These are phyloP conservation scores for Polypterus bichir DNA, from an alignment of 2,113 vertebrate species.

Conservation along the genomic window DNA sequence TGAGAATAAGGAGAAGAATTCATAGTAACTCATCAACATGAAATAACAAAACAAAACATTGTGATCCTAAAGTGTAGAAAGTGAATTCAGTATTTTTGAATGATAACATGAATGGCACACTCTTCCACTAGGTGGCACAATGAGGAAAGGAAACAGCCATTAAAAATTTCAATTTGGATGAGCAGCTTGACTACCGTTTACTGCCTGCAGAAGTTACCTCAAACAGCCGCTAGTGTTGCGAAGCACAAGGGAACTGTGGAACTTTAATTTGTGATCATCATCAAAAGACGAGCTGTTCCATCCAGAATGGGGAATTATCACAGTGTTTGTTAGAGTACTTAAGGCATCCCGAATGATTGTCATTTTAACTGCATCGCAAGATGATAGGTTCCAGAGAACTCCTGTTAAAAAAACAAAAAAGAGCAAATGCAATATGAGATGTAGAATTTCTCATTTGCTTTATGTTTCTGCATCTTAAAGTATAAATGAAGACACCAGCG, in stretches of 20 bases:
- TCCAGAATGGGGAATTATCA: slow-evolving; percentile 93
- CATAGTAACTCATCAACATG: no score
- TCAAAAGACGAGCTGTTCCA: slow-evolving; percentile 90
- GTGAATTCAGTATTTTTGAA: background rate
- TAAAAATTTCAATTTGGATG: background rate
- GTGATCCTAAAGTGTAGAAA: no score
- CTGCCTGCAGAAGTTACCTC: slow-evolving; percentile 49
- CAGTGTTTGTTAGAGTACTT: slow-evolving; percentile 81
- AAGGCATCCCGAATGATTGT: slow-evolving; percentile 92
- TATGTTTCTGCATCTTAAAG: no score
- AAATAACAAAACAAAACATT: no score
- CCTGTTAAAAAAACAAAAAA: slow-evolving; percentile 41
- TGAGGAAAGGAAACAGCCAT: background rate
- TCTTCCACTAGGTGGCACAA: slow-evolving; percentile 32
- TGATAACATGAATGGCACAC: background rate
- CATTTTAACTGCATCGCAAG: slow-evolving; percentile 91
- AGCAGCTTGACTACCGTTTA: no score
- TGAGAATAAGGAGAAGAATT: no score
- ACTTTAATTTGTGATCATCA: slow-evolving; percentile 93
- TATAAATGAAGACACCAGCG: no score
- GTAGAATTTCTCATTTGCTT: no score
- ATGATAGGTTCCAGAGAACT: slow-evolving; percentile 95
- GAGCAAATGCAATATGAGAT: background rate
- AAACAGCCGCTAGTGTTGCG: slow-evolving; percentile 90
- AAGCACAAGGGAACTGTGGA: slow-evolving; percentile 86